phyloP scores from a whole-genome alignment of 2,113 vertebrate genomes.

The Chrysochloris asiatica region DNA sequence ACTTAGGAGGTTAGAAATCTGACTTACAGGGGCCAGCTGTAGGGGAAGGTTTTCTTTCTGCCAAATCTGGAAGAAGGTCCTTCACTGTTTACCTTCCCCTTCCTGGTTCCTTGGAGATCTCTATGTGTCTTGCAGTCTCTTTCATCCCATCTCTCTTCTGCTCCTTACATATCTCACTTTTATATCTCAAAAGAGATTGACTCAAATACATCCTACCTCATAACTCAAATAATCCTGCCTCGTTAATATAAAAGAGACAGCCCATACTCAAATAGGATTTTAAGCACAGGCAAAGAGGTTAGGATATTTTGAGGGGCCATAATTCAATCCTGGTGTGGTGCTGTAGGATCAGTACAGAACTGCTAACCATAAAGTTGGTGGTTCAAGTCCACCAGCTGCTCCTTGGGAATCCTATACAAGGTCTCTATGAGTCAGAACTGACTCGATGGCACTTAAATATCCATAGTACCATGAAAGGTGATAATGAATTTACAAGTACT shows the following conservation, averaged over 20 bases:
- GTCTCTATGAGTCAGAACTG: no score
- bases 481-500: background rate
- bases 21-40: background rate
- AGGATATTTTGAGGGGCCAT: background rate
- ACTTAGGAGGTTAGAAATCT: background rate
- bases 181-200: background rate
- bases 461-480: background rate
- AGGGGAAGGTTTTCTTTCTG: background rate
- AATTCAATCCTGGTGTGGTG: no score
- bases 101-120: background rate
- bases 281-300: background rate
- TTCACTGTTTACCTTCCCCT: background rate
- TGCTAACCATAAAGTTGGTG: no score
- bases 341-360: no score
- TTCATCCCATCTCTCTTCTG: background rate
- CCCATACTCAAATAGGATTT: background rate
- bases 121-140: background rate
- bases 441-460: background rate
- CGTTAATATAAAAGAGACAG: background rate
- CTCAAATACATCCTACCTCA: no score
- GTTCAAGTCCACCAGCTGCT: no score
- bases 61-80: background rate
- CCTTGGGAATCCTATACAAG: no score
- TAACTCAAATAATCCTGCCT: no score
- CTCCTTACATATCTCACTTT: background rate